These are phyloP conservation scores for Cathartes aura DNA, from an alignment of 2,113 vertebrate genomes.

Conservation along the genomic window DNA sequence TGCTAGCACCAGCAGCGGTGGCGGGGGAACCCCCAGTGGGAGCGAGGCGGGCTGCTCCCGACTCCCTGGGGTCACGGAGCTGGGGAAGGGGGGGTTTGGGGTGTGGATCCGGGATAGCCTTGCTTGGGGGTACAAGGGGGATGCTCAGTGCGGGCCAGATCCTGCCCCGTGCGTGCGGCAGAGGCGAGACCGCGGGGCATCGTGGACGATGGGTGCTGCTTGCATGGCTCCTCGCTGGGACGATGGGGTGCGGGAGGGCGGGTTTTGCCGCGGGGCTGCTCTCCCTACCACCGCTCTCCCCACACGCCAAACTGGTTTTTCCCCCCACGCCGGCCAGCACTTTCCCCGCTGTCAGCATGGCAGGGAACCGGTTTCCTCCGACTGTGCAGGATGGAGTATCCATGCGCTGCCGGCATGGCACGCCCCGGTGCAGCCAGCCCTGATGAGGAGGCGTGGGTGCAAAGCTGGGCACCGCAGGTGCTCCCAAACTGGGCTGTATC, in stretches of 20 bases:
- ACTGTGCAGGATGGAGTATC: neutral
- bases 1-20: neutral
- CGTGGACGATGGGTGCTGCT: accelerated
- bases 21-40: neutral
- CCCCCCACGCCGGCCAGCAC: neutral
- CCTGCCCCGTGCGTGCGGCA: accelerated
- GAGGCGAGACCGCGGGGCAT: accelerated
- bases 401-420: neutral
- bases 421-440: neutral
- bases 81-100: neutral
- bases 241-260: neutral
- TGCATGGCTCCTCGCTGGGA: accelerated
- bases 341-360: neutral
- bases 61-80: neutral
- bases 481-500: neutral
- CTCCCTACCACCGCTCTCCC: neutral
- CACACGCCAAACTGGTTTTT: conserved; percentile 52
- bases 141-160: neutral
- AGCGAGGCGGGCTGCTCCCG: neutral
- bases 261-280: neutral
- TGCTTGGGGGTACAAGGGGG: neutral
- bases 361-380: neutral
- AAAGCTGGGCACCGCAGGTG: accelerated
- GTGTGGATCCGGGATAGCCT: accelerated
- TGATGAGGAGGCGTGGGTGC: neutral